phyloP scores from a whole-genome alignment of 2,888 invertebrate species.

The Neuroscelio doddi region DNA sequence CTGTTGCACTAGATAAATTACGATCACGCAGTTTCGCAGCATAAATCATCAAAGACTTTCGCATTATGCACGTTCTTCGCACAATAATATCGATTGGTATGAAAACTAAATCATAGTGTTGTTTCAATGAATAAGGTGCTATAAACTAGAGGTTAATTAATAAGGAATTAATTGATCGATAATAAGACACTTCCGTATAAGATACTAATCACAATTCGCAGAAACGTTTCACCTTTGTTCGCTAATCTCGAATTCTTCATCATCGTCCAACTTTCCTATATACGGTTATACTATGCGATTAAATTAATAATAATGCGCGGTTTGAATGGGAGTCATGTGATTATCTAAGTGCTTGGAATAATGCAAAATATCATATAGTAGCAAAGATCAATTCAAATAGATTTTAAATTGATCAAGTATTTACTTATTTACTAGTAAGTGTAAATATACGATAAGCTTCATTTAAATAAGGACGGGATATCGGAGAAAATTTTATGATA shows the following conservation, averaged over 20 bases:
- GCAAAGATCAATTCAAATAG: background rate
- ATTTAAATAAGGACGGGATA: too few species aligned
- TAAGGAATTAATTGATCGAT: slow-evolving; percentile 34
- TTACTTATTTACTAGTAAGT: background rate
- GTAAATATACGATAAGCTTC: too few species aligned
- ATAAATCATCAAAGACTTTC: slow-evolving; percentile 37
- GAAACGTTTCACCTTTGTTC: slow-evolving; percentile 25
- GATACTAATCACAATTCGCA: slow-evolving; percentile 27
- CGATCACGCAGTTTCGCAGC: slow-evolving; percentile 31
- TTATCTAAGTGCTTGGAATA: slow-evolving; percentile 2
- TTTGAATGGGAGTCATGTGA: slow-evolving; percentile 8
- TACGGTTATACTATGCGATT: slow-evolving; percentile 11
- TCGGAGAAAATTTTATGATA: too few species aligned
- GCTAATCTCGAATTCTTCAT: slow-evolving; percentile 28
- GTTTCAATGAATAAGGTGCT: slow-evolving; percentile 20
- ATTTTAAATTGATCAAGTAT: background rate
- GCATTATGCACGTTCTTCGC: slow-evolving; percentile 9
- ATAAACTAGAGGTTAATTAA: slow-evolving; percentile 26
- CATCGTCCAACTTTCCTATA: slow-evolving; percentile 10
- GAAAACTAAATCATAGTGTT: background rate
- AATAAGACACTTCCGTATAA: slow-evolving; percentile 16
- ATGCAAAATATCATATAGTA: slow-evolving; percentile 6
- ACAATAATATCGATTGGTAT: background rate
- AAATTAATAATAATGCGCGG: slow-evolving; percentile 8
- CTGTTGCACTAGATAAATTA: slow-evolving; percentile 37